These are phyloP conservation scores for Meliscaeva auricollis DNA, from an alignment of 2,888 invertebrate species.

Conservation along the genomic window DNA sequence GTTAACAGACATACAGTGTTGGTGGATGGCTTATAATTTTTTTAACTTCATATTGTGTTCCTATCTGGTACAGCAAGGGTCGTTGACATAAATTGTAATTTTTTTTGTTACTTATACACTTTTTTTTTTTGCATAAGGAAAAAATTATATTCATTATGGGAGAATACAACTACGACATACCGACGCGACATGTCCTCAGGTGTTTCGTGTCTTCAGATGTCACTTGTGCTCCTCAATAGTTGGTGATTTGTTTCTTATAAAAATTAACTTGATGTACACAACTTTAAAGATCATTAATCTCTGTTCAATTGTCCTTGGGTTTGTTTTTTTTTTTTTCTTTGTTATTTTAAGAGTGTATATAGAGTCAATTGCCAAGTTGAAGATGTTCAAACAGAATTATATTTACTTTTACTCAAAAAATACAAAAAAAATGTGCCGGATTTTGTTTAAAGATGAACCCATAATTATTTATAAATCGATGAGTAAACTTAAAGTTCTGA, in stretches of 20 bases:
- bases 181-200: constrained; percentile 42
- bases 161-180: neutral
- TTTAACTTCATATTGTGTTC: constrained; percentile 18
- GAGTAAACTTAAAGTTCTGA: neutral
- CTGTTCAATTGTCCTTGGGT: constrained; percentile 33
- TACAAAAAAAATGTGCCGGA: too few relatives aligned
- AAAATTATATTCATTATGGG: constrained; percentile 30
- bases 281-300: constrained; percentile 37
- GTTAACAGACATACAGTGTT: constrained; percentile 50
- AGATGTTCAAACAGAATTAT: neutral
- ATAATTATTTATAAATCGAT: neutral
- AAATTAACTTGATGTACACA: constrained; percentile 19
- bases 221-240: constrained; percentile 26
- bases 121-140: constrained; percentile 47
- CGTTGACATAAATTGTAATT: constrained; percentile 66
- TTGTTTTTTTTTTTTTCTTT: neutral
- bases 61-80: constrained; percentile 60
- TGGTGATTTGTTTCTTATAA: constrained; percentile 23
- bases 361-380: neutral
- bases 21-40: constrained; percentile 33
- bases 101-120: constrained; percentile 14
- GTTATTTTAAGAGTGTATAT: constrained; percentile 3
- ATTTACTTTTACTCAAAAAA: neutral
- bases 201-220: constrained; percentile 16
- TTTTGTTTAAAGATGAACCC: neutral